Percentiles rank a stretch among this genome's conserved stretches.
Conservation (phyloP, 2,797 vertebrate genomes). For the Acipenser transmontanus region DNA sequence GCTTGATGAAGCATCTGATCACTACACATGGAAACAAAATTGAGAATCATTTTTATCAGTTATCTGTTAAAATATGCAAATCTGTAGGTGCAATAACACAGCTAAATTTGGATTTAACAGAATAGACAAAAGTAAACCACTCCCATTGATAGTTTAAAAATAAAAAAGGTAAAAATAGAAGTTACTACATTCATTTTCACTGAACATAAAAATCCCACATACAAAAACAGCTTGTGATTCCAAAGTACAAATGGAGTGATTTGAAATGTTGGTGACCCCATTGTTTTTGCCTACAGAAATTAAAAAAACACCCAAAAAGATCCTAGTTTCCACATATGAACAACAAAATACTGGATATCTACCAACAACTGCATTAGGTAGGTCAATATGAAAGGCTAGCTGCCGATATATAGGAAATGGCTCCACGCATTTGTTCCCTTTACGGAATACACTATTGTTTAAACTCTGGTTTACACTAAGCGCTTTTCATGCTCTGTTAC, state of each 20-base stretch:
- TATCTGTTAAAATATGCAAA: slow-evolving; percentile 75
- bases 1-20: slow-evolving; percentile 74
- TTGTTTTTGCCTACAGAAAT: slow-evolving; percentile 63
- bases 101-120: slow-evolving; percentile 63
- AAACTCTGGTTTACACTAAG: slow-evolving; percentile 47
- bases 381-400: slow-evolving; percentile 76
- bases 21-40: slow-evolving; percentile 80
- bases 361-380: slow-evolving; percentile 71
- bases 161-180: slow-evolving; percentile 39
- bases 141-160: slow-evolving; percentile 67
- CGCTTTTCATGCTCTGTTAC: slow-evolving; percentile 54
- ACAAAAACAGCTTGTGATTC: slow-evolving; percentile 57
- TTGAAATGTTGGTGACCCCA: slow-evolving; percentile 76
- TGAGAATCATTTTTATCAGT: slow-evolving; percentile 62
- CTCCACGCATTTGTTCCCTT: slow-evolving; percentile 66
- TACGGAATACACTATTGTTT: slow-evolving; percentile 50
- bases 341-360: slow-evolving; percentile 87
- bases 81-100: slow-evolving; percentile 70
- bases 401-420: slow-evolving; percentile 78
- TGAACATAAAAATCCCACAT: slow-evolving; percentile 72
- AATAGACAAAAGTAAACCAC: slow-evolving; percentile 67
- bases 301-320: slow-evolving; percentile 61
- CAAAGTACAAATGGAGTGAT: slow-evolving; percentile 69
- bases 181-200: slow-evolving; percentile 82
- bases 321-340: slow-evolving; percentile 77